Evolutionary conservation across 2,113 vertebrate genomes (phyloP).

Genomic region (Hypocryptadius cinnamomeus): DNA sequence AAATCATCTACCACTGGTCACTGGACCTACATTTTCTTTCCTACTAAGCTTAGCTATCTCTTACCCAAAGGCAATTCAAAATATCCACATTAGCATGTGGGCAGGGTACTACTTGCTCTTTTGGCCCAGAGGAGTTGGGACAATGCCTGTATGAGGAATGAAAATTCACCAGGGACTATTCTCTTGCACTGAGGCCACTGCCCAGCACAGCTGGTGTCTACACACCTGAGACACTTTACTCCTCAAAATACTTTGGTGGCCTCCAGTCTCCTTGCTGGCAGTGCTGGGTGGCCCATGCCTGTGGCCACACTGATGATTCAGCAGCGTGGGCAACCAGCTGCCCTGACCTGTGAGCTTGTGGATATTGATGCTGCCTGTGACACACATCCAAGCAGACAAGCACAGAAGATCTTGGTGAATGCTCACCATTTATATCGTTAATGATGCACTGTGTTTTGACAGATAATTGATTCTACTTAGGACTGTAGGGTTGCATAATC

Average conservation of each 20-base stretch:
- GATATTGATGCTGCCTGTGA: neutral
- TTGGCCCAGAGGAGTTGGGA: neutral
- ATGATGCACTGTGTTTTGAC: neutral
- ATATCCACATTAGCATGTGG: neutral
- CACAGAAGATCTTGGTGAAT: neutral
- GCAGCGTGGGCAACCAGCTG: neutral
- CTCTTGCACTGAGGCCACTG: neutral
- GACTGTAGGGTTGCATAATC: neutral
- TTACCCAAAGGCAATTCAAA: neutral
- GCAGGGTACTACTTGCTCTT: neutral
- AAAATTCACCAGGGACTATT: neutral
- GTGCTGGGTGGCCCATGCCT: too few species aligned
- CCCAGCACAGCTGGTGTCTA: neutral
- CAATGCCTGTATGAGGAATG: rapidly evolving
- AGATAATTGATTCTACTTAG: neutral
- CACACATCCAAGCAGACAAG: neutral
- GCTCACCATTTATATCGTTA: neutral
- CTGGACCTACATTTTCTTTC: neutral
- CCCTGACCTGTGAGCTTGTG: neutral
- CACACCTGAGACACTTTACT: neutral
- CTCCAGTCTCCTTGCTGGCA: neutral
- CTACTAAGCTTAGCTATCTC: neutral
- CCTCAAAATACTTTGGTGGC: neutral
- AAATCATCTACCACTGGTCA: neutral
- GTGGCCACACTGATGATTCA: neutral